These are phyloP conservation scores for Mesodorylaimus sp. DNA, from an alignment of 2,888 invertebrate species.

Conservation along the genomic window DNA sequence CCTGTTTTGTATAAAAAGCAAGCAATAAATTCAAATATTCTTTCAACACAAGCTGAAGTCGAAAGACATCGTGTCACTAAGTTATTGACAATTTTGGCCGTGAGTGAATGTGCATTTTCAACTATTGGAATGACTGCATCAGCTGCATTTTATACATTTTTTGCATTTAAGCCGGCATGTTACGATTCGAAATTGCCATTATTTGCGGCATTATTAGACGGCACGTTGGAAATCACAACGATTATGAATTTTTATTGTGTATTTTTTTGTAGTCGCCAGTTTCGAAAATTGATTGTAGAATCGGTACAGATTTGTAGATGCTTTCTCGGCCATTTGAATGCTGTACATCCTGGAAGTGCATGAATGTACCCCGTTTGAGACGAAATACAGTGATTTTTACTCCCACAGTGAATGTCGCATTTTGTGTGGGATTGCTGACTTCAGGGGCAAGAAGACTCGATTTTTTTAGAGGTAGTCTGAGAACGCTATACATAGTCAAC, in stretches of 20 bases:
- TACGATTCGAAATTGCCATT: neutral
- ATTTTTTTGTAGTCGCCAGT: neutral
- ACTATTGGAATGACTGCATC: neutral
- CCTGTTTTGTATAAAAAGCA: neutral
- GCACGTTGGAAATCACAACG: neutral
- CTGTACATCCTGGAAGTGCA: too few species aligned
- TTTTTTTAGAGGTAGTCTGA: too few species aligned
- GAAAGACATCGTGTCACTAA: neutral
- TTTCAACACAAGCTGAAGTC: neutral
- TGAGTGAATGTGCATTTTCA: neutral
- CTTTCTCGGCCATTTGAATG: too few species aligned
- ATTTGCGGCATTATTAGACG: neutral
- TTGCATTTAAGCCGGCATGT: neutral
- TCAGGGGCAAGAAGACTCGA: too few species aligned
- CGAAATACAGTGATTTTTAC: too few species aligned
- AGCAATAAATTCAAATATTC: neutral
- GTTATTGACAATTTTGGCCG: neutral
- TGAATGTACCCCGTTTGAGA: too few species aligned
- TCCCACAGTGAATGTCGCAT: too few species aligned
- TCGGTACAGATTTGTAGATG: too few species aligned
- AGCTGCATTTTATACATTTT: neutral
- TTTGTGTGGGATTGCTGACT: too few species aligned
- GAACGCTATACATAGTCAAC: too few species aligned
- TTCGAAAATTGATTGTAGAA: conserved; percentile 6
- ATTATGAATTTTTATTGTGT: neutral